These are phyloP conservation scores for Eupsittula cactorum DNA, from an alignment of 2,113 vertebrate genomes.

Conservation along the genomic window DNA sequence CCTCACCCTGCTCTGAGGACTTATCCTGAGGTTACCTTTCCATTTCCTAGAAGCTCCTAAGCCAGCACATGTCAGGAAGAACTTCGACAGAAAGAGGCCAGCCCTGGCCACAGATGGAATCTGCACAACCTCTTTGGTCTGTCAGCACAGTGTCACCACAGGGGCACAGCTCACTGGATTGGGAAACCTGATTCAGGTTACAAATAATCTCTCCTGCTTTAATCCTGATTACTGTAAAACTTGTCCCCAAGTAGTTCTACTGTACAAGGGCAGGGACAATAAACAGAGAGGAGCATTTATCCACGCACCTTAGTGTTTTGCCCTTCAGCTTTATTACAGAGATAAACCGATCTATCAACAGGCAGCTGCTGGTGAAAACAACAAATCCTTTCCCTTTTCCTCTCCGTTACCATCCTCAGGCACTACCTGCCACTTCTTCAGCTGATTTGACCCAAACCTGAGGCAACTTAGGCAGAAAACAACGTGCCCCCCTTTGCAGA, in stretches of 20 bases:
- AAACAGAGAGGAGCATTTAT: background rate
- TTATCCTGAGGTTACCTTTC: background rate
- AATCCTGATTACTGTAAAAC: background rate
- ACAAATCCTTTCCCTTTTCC: background rate
- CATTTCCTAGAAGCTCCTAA: background rate
- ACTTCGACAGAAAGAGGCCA: background rate
- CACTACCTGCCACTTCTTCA: background rate
- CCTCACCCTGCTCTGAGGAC: background rate
- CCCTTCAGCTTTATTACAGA: background rate
- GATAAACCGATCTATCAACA: background rate
- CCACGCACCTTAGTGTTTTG: background rate
- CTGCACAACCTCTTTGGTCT: background rate
- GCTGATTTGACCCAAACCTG: background rate
- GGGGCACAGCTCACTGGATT: background rate
- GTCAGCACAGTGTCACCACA: background rate
- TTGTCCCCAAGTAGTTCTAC: background rate
- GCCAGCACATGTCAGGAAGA: background rate
- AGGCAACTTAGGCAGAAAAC: background rate
- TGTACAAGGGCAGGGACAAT: background rate
- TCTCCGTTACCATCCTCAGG: background rate
- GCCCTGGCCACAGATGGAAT: background rate
- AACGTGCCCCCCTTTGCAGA: accelerated
- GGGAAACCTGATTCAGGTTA: background rate
- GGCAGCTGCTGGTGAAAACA: background rate
- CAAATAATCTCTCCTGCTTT: background rate